Evolutionary conservation across 2,797 vertebrate species (phyloP), one percentile per base, ranked within the genome.

Genomic region (Cynodonichthys magdalenae): DNA sequence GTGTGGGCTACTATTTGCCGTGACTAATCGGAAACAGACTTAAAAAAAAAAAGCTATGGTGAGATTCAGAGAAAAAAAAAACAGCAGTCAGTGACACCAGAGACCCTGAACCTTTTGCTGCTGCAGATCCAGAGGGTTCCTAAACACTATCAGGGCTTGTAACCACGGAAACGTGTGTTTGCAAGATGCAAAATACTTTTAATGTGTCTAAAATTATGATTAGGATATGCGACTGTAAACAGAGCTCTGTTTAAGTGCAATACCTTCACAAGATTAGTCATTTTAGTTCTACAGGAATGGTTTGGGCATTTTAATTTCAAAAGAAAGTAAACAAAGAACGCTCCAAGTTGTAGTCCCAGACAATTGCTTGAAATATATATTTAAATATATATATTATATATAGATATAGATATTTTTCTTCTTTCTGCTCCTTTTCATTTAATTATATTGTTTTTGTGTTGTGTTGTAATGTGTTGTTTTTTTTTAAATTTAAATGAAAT

Each of bases 11-110:
- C 90, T 92, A 92, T 92, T 92, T 90, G 88, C 92, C 84, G 71
- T 94, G 91, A 94, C 93, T 94, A 94, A 94, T 94, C 86, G 85
- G 93, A 92, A 89, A 82, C 93, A 94, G 93, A 93, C 93, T 92
- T 92, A 74, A 89, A 92, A 92, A 24, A n/a, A 91, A 90, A 82
- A 74, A 75, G 67, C 72, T 84, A 75, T 85, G 76, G 70, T 89
- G 87, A 91, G 85, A 85, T 84, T 69, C 71, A 52, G 81, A 47
- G 56, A 79, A 14, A 87, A 77, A 83, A 81, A 59, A 81, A 58
- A 67, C 36, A 3, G 36, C 36, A 61, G 71, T 59, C 78, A 73
- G 27, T 69, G 88, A 92, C 88, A 92, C 86, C 72, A 63, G 87
- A 90, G 80, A 87, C 85, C 78, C 69, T 41, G 63, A 84, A 80